Evolutionary conservation across 2,797 vertebrate genomes (phyloP), one percentile per base, ranked within the genome.

Genomic region (Apodemus agrarius): DNA sequence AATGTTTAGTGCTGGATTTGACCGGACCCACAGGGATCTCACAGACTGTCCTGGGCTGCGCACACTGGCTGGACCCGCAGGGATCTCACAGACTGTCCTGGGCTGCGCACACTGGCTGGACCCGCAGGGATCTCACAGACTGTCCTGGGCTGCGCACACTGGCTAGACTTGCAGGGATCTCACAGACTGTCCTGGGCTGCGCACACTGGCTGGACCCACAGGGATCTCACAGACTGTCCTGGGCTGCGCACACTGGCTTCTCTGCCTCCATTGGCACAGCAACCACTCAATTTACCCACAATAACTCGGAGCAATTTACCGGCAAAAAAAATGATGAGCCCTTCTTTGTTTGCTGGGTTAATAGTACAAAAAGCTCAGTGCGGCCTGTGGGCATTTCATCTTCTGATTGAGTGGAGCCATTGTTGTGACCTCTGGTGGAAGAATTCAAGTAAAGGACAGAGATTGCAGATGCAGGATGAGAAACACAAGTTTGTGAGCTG

Each of bases 301-400:
- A 22, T 63, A 82, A 82, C 46, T 61, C 67, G 76, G 78, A 94
- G 57, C 78, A 90, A 4, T 89, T 81, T 54, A 16, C 22, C 65
- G 52, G 84, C 34, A 63, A 93, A 93, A 93, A 93, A 93, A 59
- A 78, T 61, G 75, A 5, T 22, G 74, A 72, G 67, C 29, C 83
- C 52, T 72, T 46, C 87, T 87, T 95, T 74, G 75, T 91, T 83
- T 31, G 5, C 89, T 52, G 74, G 43, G 52, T 85, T 89, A 65
- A 46, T 57, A 88, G 40, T 49, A 61, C 10, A 63, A 82, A 82
- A 59, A 83, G 11, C 61, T 59, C 54, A 46, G 0, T n/a, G 0
- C 26, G 83, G 59, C 29, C 67, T 65, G 11, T 88, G 65, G 74
- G 85, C 65, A 63, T 81, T 76, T 82, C 40, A 14, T 95, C 61